Evolutionary conservation across 2,797 vertebrate species (phyloP), one percentile per base, ranked within the genome.

Genomic region (Silurus aristotelis): DNA sequence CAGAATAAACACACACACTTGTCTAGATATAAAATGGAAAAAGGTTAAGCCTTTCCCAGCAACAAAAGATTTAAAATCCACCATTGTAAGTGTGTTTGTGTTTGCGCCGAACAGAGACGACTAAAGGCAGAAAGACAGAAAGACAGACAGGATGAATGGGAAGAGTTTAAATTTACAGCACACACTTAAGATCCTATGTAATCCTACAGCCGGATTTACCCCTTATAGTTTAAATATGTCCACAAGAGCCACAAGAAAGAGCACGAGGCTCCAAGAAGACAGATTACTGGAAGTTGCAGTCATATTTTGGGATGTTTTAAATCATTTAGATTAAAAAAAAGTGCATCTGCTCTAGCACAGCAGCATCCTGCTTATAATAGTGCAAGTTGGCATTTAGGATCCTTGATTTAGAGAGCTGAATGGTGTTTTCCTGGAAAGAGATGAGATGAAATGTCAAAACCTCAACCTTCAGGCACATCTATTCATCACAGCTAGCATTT

Each of bases 11-110:
- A 93, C 93, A 92, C 31, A 93, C 94, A 92, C 92, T 92, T 91
- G 91, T 94, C 92, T 31, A n/a, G 31, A 78, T 78, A 78, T 92
- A 93, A 90, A 92, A 93, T 94, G 94, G 93, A 96, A 96, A 96
- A 96, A 96, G 96, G 95, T 96, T 95, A 93, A 92, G 89, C 80
- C 94, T 95, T 96, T 96, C 96, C 95, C 96, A 96, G 94, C 95
- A 95, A 93, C 94, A 93, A 94, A 91, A 92, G 93, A 94, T 95
- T 95, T 94, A 93, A 91, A 93, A 94, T 94, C 93, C 91, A 91
- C 93, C 93, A 93, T 91, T 95, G 95, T 90, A 73, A 38, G 61
- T 46, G 27, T 88, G 84, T 89, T 88, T 88, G 89, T 83, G 72
- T 87, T 86, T 84, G 86, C 66, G 61, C 46, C 90, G 91, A 90